phyloP scores from a whole-genome alignment of 2,113 vertebrate species.

The Ciconia maguari region DNA sequence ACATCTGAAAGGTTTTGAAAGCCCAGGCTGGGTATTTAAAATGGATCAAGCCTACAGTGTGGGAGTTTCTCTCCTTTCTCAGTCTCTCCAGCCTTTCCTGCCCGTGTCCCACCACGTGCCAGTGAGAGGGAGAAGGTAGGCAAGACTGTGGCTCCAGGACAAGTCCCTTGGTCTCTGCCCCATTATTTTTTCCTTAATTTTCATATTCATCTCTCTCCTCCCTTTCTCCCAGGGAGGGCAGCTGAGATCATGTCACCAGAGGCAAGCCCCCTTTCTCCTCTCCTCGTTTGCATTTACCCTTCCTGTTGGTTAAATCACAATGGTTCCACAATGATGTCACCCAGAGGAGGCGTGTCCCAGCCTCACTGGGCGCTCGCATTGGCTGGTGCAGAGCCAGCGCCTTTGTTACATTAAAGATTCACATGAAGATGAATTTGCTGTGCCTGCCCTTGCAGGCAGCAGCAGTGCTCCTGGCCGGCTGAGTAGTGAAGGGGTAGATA shows the following conservation, averaged over 20 bases:
- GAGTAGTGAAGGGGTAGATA: not conserved
- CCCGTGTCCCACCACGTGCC: not conserved
- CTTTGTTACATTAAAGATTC: not conserved
- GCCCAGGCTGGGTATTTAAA: not conserved
- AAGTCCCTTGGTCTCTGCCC: not conserved
- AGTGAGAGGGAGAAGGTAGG: not conserved
- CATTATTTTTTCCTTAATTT: not conserved
- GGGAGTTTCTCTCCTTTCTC: not conserved
- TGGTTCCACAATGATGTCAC: not conserved
- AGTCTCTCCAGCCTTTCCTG: not conserved
- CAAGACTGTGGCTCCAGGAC: not conserved
- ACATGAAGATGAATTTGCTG: not conserved
- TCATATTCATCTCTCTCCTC: not conserved
- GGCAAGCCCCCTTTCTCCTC: not conserved
- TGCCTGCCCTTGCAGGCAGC: not conserved
- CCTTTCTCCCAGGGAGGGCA: not conserved
- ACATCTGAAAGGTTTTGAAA: not conserved
- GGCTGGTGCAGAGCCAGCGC: not conserved
- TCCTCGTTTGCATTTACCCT: not conserved
- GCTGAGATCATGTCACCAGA: not conserved
- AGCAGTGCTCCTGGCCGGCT: accelerated
- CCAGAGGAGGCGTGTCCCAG: not conserved
- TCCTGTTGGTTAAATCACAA: not conserved
- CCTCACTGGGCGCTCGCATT: not conserved
- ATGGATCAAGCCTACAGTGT: not conserved